Conservation (phyloP, 2,113 vertebrate species). For the Sceloporus undulatus region DNA sequence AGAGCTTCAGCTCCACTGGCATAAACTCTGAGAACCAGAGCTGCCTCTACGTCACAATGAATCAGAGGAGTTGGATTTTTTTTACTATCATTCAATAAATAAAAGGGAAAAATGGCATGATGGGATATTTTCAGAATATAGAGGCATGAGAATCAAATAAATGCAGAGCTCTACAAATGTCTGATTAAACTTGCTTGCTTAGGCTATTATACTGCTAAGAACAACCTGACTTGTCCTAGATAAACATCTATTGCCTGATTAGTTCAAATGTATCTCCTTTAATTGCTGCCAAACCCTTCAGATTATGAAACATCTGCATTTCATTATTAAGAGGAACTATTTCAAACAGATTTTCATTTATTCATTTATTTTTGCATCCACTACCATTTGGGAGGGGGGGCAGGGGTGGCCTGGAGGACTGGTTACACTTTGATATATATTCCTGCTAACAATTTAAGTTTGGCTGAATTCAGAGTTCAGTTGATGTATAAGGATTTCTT, state of each 20-base stretch:
- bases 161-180: conserved; percentile 47
- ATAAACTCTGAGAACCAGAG: too few relatives aligned
- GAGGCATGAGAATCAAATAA: conserved; percentile 7
- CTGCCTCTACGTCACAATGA: too few relatives aligned
- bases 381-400: conserved; percentile 30
- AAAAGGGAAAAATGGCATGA: not conserved
- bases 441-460: conserved; percentile 59
- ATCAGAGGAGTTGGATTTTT: too few relatives aligned
- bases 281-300: conserved; percentile 40
- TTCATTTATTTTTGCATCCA: not conserved
- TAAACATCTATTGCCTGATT: conserved; percentile 48
- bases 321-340: conserved; percentile 48
- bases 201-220: conserved; percentile 59
- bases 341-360: conserved; percentile 18
- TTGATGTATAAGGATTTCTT: conserved; percentile 43
- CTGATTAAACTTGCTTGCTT: conserved; percentile 64
- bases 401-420: not conserved
- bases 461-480: conserved; percentile 20
- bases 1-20: too few relatives aligned
- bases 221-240: conserved; percentile 58
- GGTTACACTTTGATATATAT: conserved; percentile 69
- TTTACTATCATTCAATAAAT: not conserved
- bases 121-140: conserved; percentile 53
- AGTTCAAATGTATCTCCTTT: conserved; percentile 59
- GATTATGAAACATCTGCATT: conserved; percentile 43